A percentile compares a stretch with the other conserved stretches of the same genome.
Conservation (phyloP, 2,113 vertebrate species). For the Corapipo altera region DNA sequence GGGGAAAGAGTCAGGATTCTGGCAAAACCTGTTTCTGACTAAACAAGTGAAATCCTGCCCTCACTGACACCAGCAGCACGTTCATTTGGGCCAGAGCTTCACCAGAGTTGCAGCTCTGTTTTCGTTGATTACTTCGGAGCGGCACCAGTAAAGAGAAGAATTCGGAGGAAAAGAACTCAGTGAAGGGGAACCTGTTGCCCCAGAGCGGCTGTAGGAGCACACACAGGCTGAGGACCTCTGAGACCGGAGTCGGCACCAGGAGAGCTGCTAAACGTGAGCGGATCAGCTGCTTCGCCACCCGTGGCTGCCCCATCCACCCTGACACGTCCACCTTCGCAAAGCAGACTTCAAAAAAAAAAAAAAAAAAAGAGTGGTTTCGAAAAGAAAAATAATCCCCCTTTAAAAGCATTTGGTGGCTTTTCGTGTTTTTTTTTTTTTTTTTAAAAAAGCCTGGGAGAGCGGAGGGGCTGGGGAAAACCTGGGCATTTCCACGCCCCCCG, state of each 20-base stretch:
- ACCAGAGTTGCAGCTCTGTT: neutral
- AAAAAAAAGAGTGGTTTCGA: neutral
- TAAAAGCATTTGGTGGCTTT: neutral
- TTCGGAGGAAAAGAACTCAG: neutral
- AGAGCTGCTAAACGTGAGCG: neutral
- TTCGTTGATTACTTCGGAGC: neutral
- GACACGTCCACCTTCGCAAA: neutral
- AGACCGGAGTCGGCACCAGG: neutral
- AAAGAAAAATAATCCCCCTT: neutral
- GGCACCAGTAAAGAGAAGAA: neutral
- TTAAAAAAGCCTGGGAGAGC: neutral
- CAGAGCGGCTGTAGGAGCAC: neutral
- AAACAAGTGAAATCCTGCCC: slow-evolving; percentile 47
- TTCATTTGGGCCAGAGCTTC: neutral
- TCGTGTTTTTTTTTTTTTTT: neutral
- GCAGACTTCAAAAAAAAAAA: neutral
- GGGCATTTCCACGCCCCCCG: neutral
- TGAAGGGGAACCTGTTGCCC: neutral
- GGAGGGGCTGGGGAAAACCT: neutral
- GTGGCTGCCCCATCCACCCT: fast-evolving
- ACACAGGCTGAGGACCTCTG: neutral
- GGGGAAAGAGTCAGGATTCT: slow-evolving; percentile 36
- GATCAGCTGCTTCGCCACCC: neutral
- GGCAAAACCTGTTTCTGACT: slow-evolving; percentile 45
- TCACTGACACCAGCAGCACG: neutral